Percentiles rank a stretch among this genome's conserved stretches.
phyloP scores from a whole-genome alignment of 2,797 vertebrate species.

The Hemitrygon akajei region DNA sequence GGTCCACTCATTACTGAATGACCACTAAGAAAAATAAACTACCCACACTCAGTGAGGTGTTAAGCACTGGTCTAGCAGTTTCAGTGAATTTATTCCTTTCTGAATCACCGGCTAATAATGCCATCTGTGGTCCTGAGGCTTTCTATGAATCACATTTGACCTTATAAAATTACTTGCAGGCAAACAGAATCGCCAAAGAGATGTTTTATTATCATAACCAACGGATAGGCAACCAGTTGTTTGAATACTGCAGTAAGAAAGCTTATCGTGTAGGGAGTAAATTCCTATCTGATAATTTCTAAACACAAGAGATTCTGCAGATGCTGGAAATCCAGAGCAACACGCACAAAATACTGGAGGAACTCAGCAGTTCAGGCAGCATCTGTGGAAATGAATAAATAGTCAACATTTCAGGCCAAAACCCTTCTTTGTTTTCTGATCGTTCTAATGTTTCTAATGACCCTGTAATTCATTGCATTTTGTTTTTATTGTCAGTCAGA shows the following conservation, averaged over 20 bases:
- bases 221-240: no score
- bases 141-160: background rate
- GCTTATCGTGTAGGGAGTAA: background rate
- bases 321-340: no score
- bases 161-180: constrained; percentile 16
- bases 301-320: no score
- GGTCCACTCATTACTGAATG: background rate
- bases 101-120: background rate
- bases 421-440: no score
- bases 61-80: background rate
- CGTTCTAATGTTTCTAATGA: background rate
- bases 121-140: background rate
- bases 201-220: background rate
- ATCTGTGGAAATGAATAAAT: no score
- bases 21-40: background rate
- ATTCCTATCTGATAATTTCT: background rate
- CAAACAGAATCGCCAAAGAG: background rate
- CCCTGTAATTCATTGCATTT: background rate
- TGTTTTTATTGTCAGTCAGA: background rate
- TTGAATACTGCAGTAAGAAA: background rate
- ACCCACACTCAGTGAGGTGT: background rate
- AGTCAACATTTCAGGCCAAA: no score
- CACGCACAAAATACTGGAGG: no score
- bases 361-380: no score
- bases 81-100: background rate